Percentiles rank a stretch among this genome's conserved stretches.
phyloP scores from a whole-genome alignment of 2,797 vertebrate genomes.

The Merluccius polli region DNA sequence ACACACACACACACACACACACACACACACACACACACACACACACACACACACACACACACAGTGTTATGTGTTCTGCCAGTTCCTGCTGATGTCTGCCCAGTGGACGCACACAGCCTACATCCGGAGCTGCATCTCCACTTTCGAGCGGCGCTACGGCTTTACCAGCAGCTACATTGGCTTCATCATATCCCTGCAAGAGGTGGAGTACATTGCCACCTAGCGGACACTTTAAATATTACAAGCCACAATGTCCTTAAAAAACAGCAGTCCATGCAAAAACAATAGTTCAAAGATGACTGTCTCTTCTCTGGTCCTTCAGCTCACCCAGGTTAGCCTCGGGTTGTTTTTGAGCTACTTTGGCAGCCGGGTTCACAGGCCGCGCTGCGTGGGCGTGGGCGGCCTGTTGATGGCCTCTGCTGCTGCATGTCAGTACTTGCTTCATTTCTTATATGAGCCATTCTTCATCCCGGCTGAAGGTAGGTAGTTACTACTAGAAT shows the following conservation, averaged over 20 bases:
- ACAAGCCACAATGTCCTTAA: not conserved
- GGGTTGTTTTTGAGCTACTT: slow-evolving; percentile 84
- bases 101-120: slow-evolving; percentile 65
- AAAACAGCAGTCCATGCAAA: not conserved
- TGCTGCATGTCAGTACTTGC: slow-evolving; percentile 72
- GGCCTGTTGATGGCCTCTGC: slow-evolving; percentile 72
- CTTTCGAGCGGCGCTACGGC: slow-evolving; percentile 77
- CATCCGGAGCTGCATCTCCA: slow-evolving; percentile 80
- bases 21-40: not conserved
- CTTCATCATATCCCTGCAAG: slow-evolving; percentile 76
- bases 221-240: not conserved
- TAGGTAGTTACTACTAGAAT: not conserved
- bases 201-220: slow-evolving; percentile 57
- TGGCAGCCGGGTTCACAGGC: slow-evolving; percentile 76
- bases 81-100: slow-evolving; percentile 77
- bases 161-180: slow-evolving; percentile 77
- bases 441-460: slow-evolving; percentile 72
- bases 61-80: slow-evolving; percentile 78
- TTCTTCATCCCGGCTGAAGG: slow-evolving; percentile 39
- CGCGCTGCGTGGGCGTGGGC: slow-evolving; percentile 68
- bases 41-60: not conserved
- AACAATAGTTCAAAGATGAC: not conserved
- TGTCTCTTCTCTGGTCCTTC: slow-evolving; percentile 16
- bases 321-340: slow-evolving; percentile 78
- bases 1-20: too few relatives aligned